A percentile compares a stretch with the other conserved stretches of the same genome.
Evolutionary conservation across 2,797 vertebrate genomes (phyloP).

Genomic region (Myotis pilosus): DNA sequence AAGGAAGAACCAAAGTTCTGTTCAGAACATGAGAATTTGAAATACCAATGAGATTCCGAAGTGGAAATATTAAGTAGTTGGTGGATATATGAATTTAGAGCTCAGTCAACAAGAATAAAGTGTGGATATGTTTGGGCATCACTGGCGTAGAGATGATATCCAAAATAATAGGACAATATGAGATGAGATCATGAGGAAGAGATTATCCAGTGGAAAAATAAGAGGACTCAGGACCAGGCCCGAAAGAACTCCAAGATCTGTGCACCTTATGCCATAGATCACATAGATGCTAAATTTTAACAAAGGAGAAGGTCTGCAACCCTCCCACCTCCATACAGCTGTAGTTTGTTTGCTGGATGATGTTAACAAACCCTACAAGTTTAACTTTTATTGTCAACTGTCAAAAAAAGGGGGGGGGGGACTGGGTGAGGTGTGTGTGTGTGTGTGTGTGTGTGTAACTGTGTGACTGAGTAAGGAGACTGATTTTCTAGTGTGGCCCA

Average conservation of each 20-base stretch:
- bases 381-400: neutral
- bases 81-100: neutral
- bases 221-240: neutral
- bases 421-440: neutral
- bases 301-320: neutral
- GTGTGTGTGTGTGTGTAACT: neutral
- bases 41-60: neutral
- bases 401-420: neutral
- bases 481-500: neutral
- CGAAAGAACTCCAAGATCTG: neutral
- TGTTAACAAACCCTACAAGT: neutral
- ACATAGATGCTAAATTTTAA: neutral
- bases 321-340: neutral
- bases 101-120: neutral
- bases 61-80: neutral
- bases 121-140: neutral
- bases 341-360: neutral
- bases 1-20: neutral
- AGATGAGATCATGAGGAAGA: neutral
- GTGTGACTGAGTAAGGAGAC: neutral
- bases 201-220: neutral
- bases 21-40: conserved; percentile 13
- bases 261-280: neutral
- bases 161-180: neutral
- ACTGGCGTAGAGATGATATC: neutral